These are phyloP conservation scores for Meteorus cinctellus DNA, from an alignment of 2,888 invertebrate genomes.

Conservation along the genomic window DNA sequence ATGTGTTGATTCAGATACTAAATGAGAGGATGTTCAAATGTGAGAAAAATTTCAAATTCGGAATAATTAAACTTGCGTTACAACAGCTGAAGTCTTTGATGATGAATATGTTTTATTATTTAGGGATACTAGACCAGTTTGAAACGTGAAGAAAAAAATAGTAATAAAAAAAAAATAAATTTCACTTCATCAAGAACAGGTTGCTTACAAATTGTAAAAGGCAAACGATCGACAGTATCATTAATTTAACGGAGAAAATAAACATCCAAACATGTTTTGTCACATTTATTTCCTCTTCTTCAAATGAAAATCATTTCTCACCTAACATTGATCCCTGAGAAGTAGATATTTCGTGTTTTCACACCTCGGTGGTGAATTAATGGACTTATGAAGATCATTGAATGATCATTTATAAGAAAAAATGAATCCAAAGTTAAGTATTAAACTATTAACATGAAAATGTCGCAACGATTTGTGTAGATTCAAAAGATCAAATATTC, in stretches of 20 bases:
- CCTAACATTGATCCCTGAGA: constrained; percentile 10
- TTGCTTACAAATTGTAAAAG: neutral
- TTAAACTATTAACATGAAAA: neutral
- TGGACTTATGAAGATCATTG: constrained; percentile 39
- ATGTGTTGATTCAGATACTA: no score
- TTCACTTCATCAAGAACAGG: neutral
- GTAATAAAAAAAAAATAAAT: constrained; percentile 8
- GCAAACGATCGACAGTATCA: constrained; percentile 6
- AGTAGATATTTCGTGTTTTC: constrained; percentile 9
- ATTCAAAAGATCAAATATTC: neutral
- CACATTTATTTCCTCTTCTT: constrained; percentile 26
- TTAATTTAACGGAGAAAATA: constrained; percentile 1
- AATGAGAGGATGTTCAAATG: no score
- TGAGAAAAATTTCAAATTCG: no score
- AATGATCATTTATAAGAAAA: constrained; percentile 50
- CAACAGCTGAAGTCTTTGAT: no score
- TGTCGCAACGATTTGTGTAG: neutral
- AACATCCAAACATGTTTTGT: constrained; percentile 24
- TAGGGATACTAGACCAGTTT: no score
- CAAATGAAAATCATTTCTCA: neutral
- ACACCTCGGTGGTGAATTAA: constrained; percentile 11
- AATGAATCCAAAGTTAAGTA: neutral
- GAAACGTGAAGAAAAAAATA: neutral
- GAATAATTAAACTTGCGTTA: no score
- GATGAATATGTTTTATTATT: no score